These are phyloP conservation scores for Nothura maculosa DNA, from an alignment of 2,797 vertebrate genomes.

Conservation along the genomic window DNA sequence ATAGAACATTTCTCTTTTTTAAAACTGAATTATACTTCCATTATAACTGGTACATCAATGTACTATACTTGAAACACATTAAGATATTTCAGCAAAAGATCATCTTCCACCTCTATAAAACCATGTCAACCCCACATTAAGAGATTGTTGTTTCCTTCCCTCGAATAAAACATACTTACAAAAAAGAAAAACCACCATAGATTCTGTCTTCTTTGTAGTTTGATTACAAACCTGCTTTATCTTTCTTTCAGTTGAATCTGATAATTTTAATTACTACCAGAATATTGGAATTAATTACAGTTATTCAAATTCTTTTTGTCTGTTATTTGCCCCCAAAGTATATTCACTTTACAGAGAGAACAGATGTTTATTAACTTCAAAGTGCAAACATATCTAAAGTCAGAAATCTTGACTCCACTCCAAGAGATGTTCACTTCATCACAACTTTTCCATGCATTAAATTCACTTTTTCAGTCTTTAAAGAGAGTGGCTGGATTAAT, in stretches of 20 bases:
- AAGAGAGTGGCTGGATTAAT: background rate
- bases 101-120: background rate
- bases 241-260: background rate
- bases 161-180: background rate
- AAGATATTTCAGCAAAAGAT: background rate
- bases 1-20: background rate
- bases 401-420: background rate
- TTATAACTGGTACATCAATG: background rate
- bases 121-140: background rate
- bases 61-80: background rate
- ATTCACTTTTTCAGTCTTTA: background rate
- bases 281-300: background rate
- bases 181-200: background rate
- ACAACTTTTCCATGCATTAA: background rate
- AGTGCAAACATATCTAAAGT: background rate
- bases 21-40: background rate
- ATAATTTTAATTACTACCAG: background rate
- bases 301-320: background rate
- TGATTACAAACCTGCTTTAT: background rate
- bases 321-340: background rate
- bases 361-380: background rate
- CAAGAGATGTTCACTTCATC: background rate
- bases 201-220: background rate
- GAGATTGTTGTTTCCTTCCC: background rate
- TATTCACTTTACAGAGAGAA: background rate